A percentile compares a stretch with the other conserved stretches of the same genome.
Evolutionary conservation across 2,113 vertebrate species (phyloP).

Genomic region (Octodon degus): DNA sequence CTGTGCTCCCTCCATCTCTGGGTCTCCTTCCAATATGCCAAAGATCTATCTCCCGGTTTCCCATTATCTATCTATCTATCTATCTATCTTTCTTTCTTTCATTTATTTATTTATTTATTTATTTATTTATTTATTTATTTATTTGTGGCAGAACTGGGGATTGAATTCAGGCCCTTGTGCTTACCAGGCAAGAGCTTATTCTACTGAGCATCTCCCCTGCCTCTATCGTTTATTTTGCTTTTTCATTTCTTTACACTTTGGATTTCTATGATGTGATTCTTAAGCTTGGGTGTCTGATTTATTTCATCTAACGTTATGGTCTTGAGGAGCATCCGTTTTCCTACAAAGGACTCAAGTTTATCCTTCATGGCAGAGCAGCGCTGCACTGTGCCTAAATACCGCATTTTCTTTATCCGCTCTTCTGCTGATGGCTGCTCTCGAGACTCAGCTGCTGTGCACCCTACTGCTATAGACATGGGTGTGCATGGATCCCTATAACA

Average conservation of each 20-base stretch:
- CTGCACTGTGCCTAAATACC: neutral
- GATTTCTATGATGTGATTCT: neutral
- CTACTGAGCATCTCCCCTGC: no score
- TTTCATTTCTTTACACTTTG: neutral
- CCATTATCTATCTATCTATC: neutral
- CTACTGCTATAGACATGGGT: neutral
- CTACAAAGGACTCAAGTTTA: neutral
- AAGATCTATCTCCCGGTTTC: neutral
- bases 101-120: no score
- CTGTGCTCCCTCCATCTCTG: neutral
- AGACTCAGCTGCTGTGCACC: neutral
- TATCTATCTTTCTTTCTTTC: no score
- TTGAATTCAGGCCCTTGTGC: no score
- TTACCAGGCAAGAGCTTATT: no score
- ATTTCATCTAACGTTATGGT: neutral
- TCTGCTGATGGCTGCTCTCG: neutral
- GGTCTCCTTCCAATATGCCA: neutral
- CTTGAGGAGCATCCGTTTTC: neutral
- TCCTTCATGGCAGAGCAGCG: neutral
- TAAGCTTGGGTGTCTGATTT: neutral
- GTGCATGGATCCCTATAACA: neutral
- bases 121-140: no score
- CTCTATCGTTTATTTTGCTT: neutral
- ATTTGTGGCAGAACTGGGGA: no score
- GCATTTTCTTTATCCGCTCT: neutral